Conservation (phyloP, 2,797 vertebrate genomes). For the Macropus fuliginosus region DNA sequence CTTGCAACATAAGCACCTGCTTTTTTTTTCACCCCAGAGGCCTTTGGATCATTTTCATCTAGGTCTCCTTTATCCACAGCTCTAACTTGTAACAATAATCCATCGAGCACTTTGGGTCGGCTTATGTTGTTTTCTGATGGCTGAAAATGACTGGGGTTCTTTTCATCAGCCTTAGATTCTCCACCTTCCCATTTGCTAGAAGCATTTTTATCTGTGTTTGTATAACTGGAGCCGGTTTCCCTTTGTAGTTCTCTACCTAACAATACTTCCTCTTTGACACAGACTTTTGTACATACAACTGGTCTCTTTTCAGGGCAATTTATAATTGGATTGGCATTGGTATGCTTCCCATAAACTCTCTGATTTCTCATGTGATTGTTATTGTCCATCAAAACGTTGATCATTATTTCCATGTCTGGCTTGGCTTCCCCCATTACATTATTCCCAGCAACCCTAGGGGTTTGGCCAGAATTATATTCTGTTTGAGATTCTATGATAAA, state of each 20-base stretch:
- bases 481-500: neutral
- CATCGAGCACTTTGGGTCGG: constrained; percentile 27
- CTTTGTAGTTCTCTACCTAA: constrained; percentile 8
- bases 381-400: constrained; percentile 6
- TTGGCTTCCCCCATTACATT: constrained; percentile 15
- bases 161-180: constrained; percentile 52
- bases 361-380: constrained; percentile 52
- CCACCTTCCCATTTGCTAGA: constrained; percentile 38
- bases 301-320: neutral
- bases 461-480: constrained; percentile 60
- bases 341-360: constrained; percentile 43
- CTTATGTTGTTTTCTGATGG: constrained; percentile 53
- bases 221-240: constrained; percentile 36
- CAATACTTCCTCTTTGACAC: constrained; percentile 52
- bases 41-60: constrained; percentile 63
- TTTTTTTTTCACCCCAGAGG: constrained; percentile 63
- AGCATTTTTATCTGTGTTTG: neutral
- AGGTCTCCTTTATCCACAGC: constrained; percentile 52
- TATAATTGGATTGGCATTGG: neutral
- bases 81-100: constrained; percentile 58
- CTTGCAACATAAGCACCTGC: constrained; percentile 55
- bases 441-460: constrained; percentile 31
- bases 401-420: constrained; percentile 35
- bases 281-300: constrained; percentile 36
- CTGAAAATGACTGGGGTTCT: constrained; percentile 67